These are phyloP conservation scores for Botia almorhae DNA, from an alignment of 2,797 vertebrate species.

Conservation along the genomic window DNA sequence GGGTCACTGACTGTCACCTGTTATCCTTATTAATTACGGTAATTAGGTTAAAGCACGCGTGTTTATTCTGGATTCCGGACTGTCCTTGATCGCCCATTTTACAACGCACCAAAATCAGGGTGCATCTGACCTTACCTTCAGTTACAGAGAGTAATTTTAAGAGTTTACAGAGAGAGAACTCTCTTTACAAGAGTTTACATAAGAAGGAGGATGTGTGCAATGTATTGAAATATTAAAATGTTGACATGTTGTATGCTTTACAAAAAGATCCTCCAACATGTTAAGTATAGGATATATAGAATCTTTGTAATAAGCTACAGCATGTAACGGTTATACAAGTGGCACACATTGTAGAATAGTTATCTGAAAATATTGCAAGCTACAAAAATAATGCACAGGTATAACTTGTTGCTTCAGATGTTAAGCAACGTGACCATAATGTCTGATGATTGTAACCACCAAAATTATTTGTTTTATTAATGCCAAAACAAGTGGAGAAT, in stretches of 20 bases:
- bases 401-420: not conserved
- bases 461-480: not conserved
- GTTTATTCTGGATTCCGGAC: constrained; percentile 6
- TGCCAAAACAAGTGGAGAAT: not conserved
- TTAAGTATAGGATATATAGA: too few relatives aligned
- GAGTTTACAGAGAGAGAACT: not conserved
- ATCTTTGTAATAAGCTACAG: too few relatives aligned
- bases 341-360: too few relatives aligned
- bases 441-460: too few relatives aligned
- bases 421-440: not conserved
- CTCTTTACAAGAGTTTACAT: too few relatives aligned
- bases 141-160: not conserved
- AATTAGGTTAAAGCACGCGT: not conserved
- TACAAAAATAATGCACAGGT: too few relatives aligned
- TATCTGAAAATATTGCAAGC: too few relatives aligned
- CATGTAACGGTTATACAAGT: too few relatives aligned
- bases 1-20: constrained; percentile 13
- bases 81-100: constrained; percentile 5
- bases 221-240: too few relatives aligned
- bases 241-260: too few relatives aligned
- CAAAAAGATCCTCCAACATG: too few relatives aligned
- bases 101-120: not conserved
- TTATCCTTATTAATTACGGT: constrained; percentile 29
- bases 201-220: too few relatives aligned
- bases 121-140: not conserved